Evolutionary conservation across 2,113 vertebrate species (phyloP), one percentile per base, ranked within the genome.

Genomic region (Myrmophylax atrothorax): DNA sequence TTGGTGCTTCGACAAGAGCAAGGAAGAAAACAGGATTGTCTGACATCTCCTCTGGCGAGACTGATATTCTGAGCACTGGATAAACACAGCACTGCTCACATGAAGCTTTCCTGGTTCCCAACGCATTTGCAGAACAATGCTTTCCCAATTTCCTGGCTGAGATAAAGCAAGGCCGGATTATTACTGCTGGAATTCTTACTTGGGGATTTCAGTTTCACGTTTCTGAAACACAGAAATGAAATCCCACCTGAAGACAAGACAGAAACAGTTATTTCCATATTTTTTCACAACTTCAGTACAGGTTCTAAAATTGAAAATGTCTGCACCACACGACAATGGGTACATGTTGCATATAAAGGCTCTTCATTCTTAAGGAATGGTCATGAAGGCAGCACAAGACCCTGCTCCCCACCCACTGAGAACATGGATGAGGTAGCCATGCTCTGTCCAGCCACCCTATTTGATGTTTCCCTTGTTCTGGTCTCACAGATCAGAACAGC

Each of bases 1-100:
- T 96, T 93, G 80, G 73, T 75, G 68, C 60, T 84, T 64, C 66
- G 52, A 59, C 47, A 58, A 64, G 84, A 95, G 60, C 28, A 26
- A 86, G 82, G 56, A 96, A 67, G 83, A 82, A 78, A 77, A 75
- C 50, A 72, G 67, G 44, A 25, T 64, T 90, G 88, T 52, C 68
- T 92, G 90, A 69, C 69, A 76, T 87, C 69, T 90, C 90, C 52
- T 89, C 92, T 82, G 76, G 86, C 52, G 76, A 87, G 80, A 37
- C 68, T 72, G 69, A 63, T 84, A 38, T 35, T 58, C 29, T 26
- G 64, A 92, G n/a, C 31, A 1, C 35, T 40, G 70, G 49, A 87
- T 18, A 84, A 96, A 58, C 68, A 60, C 42, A 64, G 59, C 44
- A 2, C 46, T 31, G 47, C 8, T 94, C 42, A 49, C 18, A 78